Evolutionary conservation across 2,113 vertebrate species (phyloP), one percentile per base, ranked within the genome.

Genomic region (Cavia aperea): DNA sequence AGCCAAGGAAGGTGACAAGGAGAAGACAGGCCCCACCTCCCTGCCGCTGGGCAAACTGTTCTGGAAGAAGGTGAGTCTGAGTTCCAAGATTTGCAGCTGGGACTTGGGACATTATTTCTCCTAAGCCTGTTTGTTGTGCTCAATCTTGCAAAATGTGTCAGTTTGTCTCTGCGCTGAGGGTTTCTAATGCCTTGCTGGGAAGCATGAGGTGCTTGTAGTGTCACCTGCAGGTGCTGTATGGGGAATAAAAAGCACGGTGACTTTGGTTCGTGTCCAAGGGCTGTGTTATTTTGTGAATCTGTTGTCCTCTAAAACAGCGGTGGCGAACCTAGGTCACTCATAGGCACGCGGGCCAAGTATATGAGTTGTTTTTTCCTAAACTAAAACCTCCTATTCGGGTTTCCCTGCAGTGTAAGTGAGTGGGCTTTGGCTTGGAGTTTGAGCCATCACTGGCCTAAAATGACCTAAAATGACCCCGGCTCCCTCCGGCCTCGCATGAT

Each of bases 61-160:
- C 24, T 97, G 98, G 98, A 98, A 98, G 96, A 98, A 98, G 97
- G 98, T 98, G 92, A 7, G 96, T 88, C 9, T 84, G 11, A 0
- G 16, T 21, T 68, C 72, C 6, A 21, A 56, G 39, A 29, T 24
- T 1, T n/a, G n/a, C 4, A 16, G n/a, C 46, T 4, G 3, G 7
- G 10, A 46, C 66, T 78, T 9, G 7, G 65, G 81, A 78, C 62
- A 14, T 68, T 6, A 9, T 43, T 66, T 91, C 89, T 43, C 0
- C 29, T 2, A 18, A 18, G 2, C 15, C 39, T 7, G 49, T 4
- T 4, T 5, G 0, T 0, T 3, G 43, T 4, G 1, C 5, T 16
- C 43, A 23, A 0, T 3, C 7, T 6, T 1, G 21, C 16, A 81
- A 39, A 26, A 21, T 39, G 21, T 77, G 21, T 26, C 4, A 5